Evolutionary conservation across 2,888 invertebrate genomes (phyloP).

Genomic region (Cryptus viduatorius): DNA sequence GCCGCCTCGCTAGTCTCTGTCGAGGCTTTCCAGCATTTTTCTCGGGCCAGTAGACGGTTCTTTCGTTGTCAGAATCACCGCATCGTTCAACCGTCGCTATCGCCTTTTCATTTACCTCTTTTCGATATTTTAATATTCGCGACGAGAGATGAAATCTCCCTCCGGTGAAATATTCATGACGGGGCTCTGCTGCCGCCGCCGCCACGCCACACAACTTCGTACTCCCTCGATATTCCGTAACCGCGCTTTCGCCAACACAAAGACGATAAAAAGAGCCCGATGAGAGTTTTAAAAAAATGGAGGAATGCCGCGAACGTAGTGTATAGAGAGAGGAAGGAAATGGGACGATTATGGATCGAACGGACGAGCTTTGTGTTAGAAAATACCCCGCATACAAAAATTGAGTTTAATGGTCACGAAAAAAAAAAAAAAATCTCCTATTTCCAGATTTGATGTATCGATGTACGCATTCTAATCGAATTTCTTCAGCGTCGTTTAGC

Average conservation of each 20-base stretch:
- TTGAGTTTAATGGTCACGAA: neutral
- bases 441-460: neutral
- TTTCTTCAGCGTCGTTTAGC: no score
- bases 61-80: constrained; percentile 37
- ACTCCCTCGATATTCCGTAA: constrained; percentile 59
- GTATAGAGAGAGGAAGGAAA: neutral
- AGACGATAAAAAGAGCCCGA: constrained; percentile 31
- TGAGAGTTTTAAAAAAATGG: constrained; percentile 26
- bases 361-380: neutral
- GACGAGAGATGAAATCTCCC: constrained; percentile 74
- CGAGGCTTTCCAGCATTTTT: neutral
- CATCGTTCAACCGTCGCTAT: constrained; percentile 44
- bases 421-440: neutral
- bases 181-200: constrained; percentile 37
- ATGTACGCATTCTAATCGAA: neutral
- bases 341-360: constrained; percentile 17
- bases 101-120: constrained; percentile 74
- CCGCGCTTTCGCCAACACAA: constrained; percentile 46
- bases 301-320: neutral
- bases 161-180: constrained; percentile 79
- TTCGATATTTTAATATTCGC: constrained; percentile 81
- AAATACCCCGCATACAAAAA: neutral
- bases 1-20: constrained; percentile 14
- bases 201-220: constrained; percentile 13
- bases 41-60: constrained; percentile 16